These are phyloP conservation scores for Scaptomyza cyrtandrae DNA, from an alignment of 2,888 invertebrate genomes.

Conservation along the genomic window DNA sequence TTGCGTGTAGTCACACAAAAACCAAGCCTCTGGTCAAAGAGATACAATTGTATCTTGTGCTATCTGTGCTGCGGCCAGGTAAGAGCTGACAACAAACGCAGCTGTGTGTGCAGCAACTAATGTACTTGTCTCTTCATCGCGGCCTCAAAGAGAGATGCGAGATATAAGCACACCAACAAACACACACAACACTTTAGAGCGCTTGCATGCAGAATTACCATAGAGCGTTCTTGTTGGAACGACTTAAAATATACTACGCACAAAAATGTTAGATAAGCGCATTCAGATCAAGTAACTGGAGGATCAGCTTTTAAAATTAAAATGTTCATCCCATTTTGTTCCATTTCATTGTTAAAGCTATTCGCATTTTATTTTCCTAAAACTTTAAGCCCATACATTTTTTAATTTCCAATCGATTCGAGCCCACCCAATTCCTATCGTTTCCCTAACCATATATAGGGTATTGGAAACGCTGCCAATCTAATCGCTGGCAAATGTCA, in stretches of 20 bases:
- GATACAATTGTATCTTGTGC: constrained; percentile 67
- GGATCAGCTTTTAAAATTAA: too few species aligned
- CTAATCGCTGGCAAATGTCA: constrained; percentile 74
- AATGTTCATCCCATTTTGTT: too few species aligned
- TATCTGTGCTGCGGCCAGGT: constrained; percentile 54
- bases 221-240: not conserved
- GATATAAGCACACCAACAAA: not conserved
- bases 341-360: too few species aligned
- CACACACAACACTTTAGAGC: constrained; percentile 8
- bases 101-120: constrained; percentile 63
- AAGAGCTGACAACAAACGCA: constrained; percentile 43
- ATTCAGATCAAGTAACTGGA: too few species aligned
- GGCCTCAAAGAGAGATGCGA: constrained; percentile 11
- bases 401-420: too few species aligned
- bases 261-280: too few species aligned
- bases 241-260: constrained; percentile 20
- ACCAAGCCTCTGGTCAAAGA: not conserved
- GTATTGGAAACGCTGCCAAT: constrained; percentile 50
- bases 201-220: not conserved
- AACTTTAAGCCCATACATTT: too few species aligned
- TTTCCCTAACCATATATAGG: constrained; percentile 13
- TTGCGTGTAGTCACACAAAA: constrained; percentile 44
- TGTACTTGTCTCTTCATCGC: constrained; percentile 54
- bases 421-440: not conserved
- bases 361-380: too few species aligned